Conservation (phyloP, 1,140 invertebrate species). For the Bombus polaris region DNA sequence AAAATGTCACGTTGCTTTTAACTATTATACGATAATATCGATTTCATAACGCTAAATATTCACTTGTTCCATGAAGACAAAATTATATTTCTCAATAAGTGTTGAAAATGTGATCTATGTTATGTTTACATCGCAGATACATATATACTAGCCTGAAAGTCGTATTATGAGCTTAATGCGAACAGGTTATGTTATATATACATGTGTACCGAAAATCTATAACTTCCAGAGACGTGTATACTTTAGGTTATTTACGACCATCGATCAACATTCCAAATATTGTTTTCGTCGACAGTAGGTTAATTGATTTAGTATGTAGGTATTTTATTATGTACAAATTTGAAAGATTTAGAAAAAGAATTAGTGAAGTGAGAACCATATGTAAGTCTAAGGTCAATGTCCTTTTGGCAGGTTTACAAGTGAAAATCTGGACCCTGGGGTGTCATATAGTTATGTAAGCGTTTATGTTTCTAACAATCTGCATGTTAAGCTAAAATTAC, state of each 20-base stretch:
- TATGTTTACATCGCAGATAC: background rate
- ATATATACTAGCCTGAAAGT: background rate
- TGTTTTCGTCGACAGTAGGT: background rate
- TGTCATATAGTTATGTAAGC: background rate
- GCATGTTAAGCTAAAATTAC: background rate
- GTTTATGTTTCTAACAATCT: background rate
- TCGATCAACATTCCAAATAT: background rate
- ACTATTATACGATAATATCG: constrained; percentile 9
- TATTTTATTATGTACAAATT: background rate
- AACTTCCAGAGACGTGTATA: background rate
- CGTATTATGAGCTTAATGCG: background rate
- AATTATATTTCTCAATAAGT: background rate
- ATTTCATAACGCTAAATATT: constrained; percentile 19
- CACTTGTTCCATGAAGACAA: background rate
- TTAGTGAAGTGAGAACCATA: background rate
- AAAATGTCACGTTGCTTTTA: background rate
- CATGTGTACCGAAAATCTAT: background rate
- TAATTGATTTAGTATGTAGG: background rate
- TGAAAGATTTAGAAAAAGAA: background rate
- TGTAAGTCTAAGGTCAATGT: background rate
- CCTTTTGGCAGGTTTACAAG: background rate
- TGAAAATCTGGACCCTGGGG: background rate
- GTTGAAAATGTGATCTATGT: background rate
- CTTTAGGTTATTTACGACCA: background rate
- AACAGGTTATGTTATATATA: background rate